Evolutionary conservation across 2,888 invertebrate genomes (phyloP).

Genomic region (Anorthoa munda): DNA sequence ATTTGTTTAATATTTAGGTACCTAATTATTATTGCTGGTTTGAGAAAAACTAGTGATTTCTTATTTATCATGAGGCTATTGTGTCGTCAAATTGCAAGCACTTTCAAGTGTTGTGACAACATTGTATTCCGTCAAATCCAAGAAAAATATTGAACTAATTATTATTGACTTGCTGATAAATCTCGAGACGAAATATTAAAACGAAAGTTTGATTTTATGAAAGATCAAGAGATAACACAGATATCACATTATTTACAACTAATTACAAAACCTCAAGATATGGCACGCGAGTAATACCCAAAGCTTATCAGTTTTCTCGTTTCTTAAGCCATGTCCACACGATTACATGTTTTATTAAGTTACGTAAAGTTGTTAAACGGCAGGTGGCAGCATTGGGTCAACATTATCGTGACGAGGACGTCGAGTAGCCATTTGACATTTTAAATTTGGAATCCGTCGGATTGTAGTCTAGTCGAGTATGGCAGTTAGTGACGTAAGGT

Average conservation of each 20-base stretch:
- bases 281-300: constrained; percentile 62
- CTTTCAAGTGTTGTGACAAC: background rate
- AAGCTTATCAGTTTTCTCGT: constrained; percentile 61
- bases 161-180: background rate
- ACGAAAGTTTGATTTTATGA: background rate
- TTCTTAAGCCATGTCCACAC: constrained; percentile 68
- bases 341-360: constrained; percentile 65
- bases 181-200: background rate
- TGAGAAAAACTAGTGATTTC: background rate
- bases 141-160: background rate
- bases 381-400: constrained; percentile 73
- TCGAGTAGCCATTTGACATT: constrained; percentile 69
- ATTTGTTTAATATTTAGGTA: background rate
- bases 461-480: constrained; percentile 49
- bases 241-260: constrained; percentile 2
- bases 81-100: too few species aligned
- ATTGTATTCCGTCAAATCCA: background rate
- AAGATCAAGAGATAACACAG: constrained; percentile 12
- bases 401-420: constrained; percentile 78
- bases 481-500: constrained; percentile 43
- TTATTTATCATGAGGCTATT: too few species aligned
- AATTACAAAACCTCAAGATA: constrained; percentile 59
- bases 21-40: background rate
- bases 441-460: constrained; percentile 62
- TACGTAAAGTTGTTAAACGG: constrained; percentile 69